Evolutionary conservation across 2,797 vertebrate species (phyloP), one percentile per base, ranked within the genome.

Genomic region (Antennarius maculatus): DNA sequence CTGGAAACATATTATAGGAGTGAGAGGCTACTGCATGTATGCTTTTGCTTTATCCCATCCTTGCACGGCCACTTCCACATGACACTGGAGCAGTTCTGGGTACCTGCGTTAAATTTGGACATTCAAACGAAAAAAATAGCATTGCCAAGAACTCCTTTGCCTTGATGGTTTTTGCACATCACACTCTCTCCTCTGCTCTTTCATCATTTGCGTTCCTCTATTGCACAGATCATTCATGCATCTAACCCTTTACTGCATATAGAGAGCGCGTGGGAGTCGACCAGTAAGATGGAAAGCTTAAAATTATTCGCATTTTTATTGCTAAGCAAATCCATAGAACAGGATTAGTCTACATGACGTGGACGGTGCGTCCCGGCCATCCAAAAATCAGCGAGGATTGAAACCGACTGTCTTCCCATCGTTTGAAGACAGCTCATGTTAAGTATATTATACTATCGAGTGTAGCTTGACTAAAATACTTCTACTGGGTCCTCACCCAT

Each of bases 241-340:
- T 31, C 52, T 7, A 52, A 16, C 27, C 56, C 51, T 45, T 51
- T 23, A 37, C 45, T 66, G 74, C 57, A 34, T 42, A 55, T 51
- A 42, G 28, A 27, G 18, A 71, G 37, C 34, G 14, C 53, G 71
- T 80, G 71, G 74, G 76, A 66, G 71, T 68, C 8, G 58, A 52
- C 47, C 67, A 51, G 50, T 53, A 18, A 68, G 53, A 61, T 72
- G 27, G 54, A 54, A 23, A 79, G 59, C 63, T 66, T 37, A 28
- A 37, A 31, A 46, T 56, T 45, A 71, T 55, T 69, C 65, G 29
- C 52, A 57, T 53, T 69, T 69, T 29, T 39, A 66, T 58, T 69
- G 73, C 43, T 39, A 48, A 65, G 68, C 53, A 62, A 71, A 76
- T 70, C 54, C 67, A 59, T 34, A 67, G 10, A 60, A 72, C 39